Evolutionary conservation across 2,888 invertebrate genomes (phyloP).

Genomic region (Apamea monoglypha): DNA sequence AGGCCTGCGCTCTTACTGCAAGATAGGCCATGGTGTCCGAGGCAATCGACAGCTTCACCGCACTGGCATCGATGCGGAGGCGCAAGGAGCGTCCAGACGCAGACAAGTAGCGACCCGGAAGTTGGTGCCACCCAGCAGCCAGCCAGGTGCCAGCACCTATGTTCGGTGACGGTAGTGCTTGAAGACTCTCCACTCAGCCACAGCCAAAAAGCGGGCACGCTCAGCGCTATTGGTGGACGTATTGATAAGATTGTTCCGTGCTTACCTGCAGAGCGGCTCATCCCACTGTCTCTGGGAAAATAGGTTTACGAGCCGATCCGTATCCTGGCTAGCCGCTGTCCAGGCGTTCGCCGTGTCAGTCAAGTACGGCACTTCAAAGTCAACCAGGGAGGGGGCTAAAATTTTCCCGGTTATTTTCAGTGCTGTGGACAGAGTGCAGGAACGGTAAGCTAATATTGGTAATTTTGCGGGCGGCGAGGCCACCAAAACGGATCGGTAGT

Average conservation of each 20-base stretch:
- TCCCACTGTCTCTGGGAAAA: background rate
- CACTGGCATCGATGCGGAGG: too few relatives aligned
- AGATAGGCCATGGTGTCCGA: background rate
- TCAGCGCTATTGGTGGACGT: too few relatives aligned
- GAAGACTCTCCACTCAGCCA: too few relatives aligned
- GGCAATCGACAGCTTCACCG: background rate
- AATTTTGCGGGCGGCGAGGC: background rate
- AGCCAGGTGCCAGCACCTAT: too few relatives aligned
- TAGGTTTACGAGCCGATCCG: background rate
- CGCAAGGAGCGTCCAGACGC: too few relatives aligned
- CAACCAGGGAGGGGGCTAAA: background rate
- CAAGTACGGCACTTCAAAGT: background rate
- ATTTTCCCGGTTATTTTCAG: too few relatives aligned
- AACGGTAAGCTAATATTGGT: background rate
- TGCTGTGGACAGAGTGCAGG: background rate
- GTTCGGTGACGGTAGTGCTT: too few relatives aligned
- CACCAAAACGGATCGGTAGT: background rate
- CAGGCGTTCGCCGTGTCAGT: background rate
- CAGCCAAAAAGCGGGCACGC: background rate
- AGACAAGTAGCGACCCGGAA: background rate
- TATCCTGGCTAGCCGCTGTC: background rate
- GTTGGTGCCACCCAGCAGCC: too few relatives aligned
- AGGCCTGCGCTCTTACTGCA: background rate
- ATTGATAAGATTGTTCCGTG: background rate
- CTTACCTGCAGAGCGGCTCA: background rate